Evolutionary conservation across 2,888 invertebrate species (phyloP).

Genomic region (Eupeodes latifasciatus): DNA sequence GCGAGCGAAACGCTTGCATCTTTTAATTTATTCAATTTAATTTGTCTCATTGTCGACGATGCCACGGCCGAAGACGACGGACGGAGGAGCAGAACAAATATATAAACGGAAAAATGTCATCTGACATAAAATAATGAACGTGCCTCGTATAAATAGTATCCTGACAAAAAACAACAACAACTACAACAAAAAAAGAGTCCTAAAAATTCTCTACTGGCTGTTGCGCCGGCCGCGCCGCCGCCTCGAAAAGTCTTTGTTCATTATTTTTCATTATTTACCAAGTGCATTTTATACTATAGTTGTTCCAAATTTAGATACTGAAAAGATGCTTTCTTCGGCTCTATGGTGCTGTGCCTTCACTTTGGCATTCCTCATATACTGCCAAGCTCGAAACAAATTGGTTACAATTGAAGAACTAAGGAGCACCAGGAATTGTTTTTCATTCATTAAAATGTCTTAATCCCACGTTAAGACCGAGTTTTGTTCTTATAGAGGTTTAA

Average conservation of each 20-base stretch:
- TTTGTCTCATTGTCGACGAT: slow-evolving; percentile 71
- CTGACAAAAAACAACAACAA: slow-evolving; percentile 41
- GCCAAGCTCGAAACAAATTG: slow-evolving; percentile 78
- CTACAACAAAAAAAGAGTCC: slow-evolving; percentile 36
- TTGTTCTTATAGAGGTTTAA: neutral
- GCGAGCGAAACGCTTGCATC: slow-evolving; percentile 65
- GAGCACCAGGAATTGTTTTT: slow-evolving; percentile 74
- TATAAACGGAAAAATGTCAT: slow-evolving; percentile 65
- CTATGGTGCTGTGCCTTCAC: slow-evolving; percentile 19
- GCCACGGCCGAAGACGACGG: no score
- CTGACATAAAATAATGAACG: slow-evolving; percentile 75
- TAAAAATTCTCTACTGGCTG: slow-evolving; percentile 31
- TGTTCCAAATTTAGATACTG: slow-evolving; percentile 73
- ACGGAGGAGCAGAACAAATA: slow-evolving; percentile 43
- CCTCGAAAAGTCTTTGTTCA: slow-evolving; percentile 62
- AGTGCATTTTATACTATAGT: slow-evolving; percentile 33
- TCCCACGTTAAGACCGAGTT: slow-evolving; percentile 55
- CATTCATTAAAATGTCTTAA: slow-evolving; percentile 76
- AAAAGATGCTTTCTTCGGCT: slow-evolving; percentile 24
- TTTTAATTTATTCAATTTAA: slow-evolving; percentile 76
- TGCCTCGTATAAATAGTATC: slow-evolving; percentile 58
- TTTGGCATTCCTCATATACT: slow-evolving; percentile 46
- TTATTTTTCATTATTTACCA: slow-evolving; percentile 45
- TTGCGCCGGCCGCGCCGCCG: slow-evolving; percentile 22
- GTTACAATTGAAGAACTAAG: slow-evolving; percentile 78